A percentile compares a stretch with the other conserved stretches of the same genome.
phyloP scores from a whole-genome alignment of 2,113 vertebrate species.

The Phylloscopus trochiloides region DNA sequence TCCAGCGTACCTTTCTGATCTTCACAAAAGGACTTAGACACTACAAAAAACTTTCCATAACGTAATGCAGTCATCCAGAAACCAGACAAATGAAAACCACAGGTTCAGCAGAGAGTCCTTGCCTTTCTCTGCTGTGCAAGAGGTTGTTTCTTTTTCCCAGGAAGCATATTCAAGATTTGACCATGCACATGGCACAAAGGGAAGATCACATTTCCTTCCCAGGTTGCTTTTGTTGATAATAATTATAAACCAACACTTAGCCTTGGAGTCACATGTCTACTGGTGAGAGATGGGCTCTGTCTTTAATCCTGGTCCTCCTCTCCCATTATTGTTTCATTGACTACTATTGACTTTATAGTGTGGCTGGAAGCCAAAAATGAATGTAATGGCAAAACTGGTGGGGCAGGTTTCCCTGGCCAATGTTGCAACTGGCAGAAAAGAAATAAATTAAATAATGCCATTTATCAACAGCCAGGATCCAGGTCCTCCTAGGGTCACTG shows the following conservation, averaged over 20 bases:
- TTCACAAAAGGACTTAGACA: neutral
- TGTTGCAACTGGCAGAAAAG: constrained; percentile 27
- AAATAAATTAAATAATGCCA: constrained; percentile 50
- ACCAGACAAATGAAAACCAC: neutral
- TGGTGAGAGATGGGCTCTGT: constrained; percentile 41
- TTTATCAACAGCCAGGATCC: constrained; percentile 44
- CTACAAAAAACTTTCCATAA: constrained; percentile 10
- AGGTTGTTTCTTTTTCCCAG: constrained; percentile 15
- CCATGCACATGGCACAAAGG: neutral
- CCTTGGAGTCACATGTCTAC: constrained; percentile 20
- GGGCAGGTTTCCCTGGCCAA: constrained; percentile 55
- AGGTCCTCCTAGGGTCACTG: constrained; percentile 10
- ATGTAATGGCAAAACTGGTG: constrained; percentile 55
- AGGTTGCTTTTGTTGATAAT: constrained; percentile 33
- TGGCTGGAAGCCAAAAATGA: constrained; percentile 32
- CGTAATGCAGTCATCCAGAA: neutral
- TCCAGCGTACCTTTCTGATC: neutral
- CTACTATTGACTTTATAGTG: constrained; percentile 65
- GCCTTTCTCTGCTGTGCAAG: neutral
- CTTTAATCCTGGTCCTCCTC: constrained; percentile 47
- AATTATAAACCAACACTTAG: constrained; percentile 48
- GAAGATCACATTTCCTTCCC: constrained; percentile 56
- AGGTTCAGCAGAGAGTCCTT: neutral
- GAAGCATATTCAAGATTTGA: neutral
- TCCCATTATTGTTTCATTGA: constrained; percentile 64